Percentiles rank a stretch among this genome's conserved stretches.
Evolutionary conservation across 92 coral and sea anemone genomes (phyloP).

Genomic region (Umimayanthus kanabou): DNA sequence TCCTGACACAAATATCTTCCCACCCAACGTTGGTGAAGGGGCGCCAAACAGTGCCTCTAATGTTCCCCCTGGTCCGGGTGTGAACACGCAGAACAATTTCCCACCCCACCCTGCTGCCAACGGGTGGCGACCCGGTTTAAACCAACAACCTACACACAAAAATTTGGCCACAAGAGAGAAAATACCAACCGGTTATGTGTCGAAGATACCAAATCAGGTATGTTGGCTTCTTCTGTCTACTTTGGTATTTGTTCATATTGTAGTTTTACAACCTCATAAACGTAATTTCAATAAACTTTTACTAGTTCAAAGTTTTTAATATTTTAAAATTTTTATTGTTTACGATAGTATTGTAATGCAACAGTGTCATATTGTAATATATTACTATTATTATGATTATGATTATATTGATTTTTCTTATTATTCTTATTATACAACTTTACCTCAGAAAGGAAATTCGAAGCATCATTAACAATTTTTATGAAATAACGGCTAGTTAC

Average conservation of each 20-base stretch:
- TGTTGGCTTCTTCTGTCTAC: not conserved
- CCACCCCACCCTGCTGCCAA: slow-evolving; percentile 3
- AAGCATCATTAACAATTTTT: not conserved
- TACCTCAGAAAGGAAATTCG: not conserved
- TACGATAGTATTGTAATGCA: too few species aligned
- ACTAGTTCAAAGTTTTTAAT: too few species aligned
- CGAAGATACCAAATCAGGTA: slow-evolving; percentile 20
- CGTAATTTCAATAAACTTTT: too few species aligned
- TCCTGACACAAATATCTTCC: not conserved
- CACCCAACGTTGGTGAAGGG: slow-evolving; percentile 7
- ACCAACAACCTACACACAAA: slow-evolving; percentile 10
- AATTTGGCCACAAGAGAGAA: slow-evolving; percentile 35
- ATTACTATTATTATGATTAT: too few species aligned
- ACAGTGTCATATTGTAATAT: too few species aligned
- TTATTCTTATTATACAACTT: too few species aligned
- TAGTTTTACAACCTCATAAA: not conserved
- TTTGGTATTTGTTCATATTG: not conserved
- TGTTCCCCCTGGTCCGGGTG: not conserved
- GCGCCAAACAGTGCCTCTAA: not conserved
- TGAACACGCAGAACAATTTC: not conserved
- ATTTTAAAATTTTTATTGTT: too few species aligned
- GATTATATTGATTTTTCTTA: too few species aligned
- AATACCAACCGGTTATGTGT: slow-evolving; percentile 23
- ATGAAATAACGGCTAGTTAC: not conserved
- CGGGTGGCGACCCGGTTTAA: not conserved